Percentiles rank a stretch among this genome's conserved stretches.
phyloP scores from a whole-genome alignment of 2,113 vertebrate species.

The Cebus imitator region DNA sequence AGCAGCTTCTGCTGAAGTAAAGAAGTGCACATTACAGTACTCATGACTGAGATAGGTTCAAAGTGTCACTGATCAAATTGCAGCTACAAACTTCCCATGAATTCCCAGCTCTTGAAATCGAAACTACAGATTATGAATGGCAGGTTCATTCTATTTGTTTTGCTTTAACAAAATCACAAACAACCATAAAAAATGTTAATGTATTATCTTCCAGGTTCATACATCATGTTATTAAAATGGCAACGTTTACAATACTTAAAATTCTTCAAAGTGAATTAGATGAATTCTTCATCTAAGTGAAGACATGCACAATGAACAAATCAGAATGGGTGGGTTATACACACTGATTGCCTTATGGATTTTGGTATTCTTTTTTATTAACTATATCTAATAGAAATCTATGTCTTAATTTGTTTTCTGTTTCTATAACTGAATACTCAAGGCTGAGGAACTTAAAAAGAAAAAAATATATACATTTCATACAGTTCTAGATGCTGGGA shows the following conservation, averaged over 20 bases:
- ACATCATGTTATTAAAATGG: not conserved
- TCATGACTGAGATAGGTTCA: not conserved
- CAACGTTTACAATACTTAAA: not conserved
- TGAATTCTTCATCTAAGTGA: not conserved
- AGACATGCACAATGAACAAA: not conserved
- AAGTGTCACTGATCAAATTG: constrained; percentile 24
- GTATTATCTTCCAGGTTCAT: not conserved
- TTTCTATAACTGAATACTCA: not conserved
- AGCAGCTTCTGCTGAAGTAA: constrained; percentile 46
- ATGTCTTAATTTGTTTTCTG: not conserved
- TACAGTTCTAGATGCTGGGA: not conserved
- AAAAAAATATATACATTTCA: not conserved
- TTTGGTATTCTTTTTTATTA: not conserved
- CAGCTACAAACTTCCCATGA: not conserved
- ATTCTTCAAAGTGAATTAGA: not conserved
- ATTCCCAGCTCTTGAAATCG: constrained; percentile 33
- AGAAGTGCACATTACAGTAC: not conserved
- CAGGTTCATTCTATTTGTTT: not conserved
- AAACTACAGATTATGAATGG: not conserved
- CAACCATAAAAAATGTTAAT: not conserved
- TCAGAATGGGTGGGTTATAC: not conserved
- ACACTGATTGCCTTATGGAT: not conserved
- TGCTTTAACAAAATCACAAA: not conserved
- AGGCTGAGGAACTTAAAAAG: not conserved
- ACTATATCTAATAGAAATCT: not conserved